These are phyloP conservation scores for Malacoctenus gilli DNA, from an alignment of 2,797 vertebrate species.

Conservation along the genomic window DNA sequence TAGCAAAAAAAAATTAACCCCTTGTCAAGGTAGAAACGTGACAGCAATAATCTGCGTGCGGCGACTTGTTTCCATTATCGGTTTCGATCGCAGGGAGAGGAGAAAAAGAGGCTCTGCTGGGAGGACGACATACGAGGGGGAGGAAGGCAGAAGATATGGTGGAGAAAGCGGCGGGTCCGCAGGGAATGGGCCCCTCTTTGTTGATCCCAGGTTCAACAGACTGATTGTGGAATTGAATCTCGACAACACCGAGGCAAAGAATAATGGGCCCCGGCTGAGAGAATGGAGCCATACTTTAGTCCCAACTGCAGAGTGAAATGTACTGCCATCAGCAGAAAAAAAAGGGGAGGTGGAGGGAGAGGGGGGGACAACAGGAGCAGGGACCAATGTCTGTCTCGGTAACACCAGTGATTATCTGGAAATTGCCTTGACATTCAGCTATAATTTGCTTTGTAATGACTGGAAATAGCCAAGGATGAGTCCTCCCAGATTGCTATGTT, in stretches of 20 bases:
- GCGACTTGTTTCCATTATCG: slow-evolving; percentile 43
- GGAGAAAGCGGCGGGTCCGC: slow-evolving; percentile 36
- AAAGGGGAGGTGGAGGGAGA: not conserved
- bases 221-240: slow-evolving; percentile 70
- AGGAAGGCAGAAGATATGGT: slow-evolving; percentile 44
- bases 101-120: slow-evolving; percentile 1
- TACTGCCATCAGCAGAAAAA: slow-evolving; percentile 62
- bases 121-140: slow-evolving; percentile 25
- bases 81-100: slow-evolving; percentile 26
- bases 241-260: slow-evolving; percentile 46
- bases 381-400: slow-evolving; percentile 53
- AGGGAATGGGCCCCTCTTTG: slow-evolving; percentile 55
- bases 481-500: slow-evolving; percentile 59
- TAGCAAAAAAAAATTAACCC: slow-evolving; percentile 38
- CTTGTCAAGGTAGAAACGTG: slow-evolving; percentile 42
- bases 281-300: slow-evolving; percentile 59
- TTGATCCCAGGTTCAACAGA: slow-evolving; percentile 67
- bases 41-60: slow-evolving; percentile 41
- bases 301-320: slow-evolving; percentile 60
- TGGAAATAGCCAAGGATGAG: slow-evolving; percentile 66
- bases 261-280: slow-evolving; percentile 64
- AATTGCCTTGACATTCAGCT: slow-evolving; percentile 71
- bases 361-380: slow-evolving; percentile 38
- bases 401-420: slow-evolving; percentile 69
- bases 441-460: slow-evolving; percentile 75